phyloP scores from a whole-genome alignment of 2,113 vertebrate genomes.

The Corythoichthys haematopterus region DNA sequence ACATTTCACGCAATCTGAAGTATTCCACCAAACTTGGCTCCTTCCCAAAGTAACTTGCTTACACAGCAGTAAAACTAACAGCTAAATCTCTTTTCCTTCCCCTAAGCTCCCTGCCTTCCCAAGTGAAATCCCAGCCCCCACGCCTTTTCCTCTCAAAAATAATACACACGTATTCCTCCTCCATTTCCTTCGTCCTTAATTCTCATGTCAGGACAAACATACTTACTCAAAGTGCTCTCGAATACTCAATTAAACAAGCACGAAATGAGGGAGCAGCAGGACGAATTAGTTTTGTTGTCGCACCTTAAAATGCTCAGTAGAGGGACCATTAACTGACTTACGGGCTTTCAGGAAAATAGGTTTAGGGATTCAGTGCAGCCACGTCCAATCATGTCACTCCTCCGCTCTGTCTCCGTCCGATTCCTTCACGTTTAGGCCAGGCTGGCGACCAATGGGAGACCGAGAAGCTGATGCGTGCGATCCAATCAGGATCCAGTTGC shows the following conservation, averaged over 20 bases:
- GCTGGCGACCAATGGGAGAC: conserved; percentile 45
- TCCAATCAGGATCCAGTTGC: conserved; percentile 68
- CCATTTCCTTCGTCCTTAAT: conserved; percentile 13
- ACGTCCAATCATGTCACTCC: conserved; percentile 56
- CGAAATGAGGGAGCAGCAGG: conserved; percentile 16
- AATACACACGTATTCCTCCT: conserved; percentile 12
- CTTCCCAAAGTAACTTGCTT: conserved; percentile 18
- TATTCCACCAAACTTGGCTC: conserved; percentile 25
- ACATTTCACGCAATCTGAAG: conserved; percentile 30
- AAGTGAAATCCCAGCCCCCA: conserved; percentile 10
- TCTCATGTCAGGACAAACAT: background rate
- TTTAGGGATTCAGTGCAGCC: conserved; percentile 62
- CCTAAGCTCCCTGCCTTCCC: conserved; percentile 1
- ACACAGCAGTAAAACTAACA: conserved; percentile 16
- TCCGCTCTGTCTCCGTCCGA: conserved; percentile 67
- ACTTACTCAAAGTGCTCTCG: background rate
- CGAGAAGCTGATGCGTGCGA: background rate
- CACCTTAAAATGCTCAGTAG: conserved; percentile 57
- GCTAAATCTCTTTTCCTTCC: conserved; percentile 13
- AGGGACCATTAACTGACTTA: conserved; percentile 51
- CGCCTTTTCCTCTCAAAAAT: conserved; percentile 5
- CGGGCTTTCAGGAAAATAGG: conserved; percentile 52
- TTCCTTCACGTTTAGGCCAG: conserved; percentile 40
- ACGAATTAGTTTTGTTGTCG: conserved; percentile 65
- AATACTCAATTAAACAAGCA: conserved; percentile 34